Evolutionary conservation across 2,797 vertebrate species (phyloP).

Genomic region (Anguilla anguilla): DNA sequence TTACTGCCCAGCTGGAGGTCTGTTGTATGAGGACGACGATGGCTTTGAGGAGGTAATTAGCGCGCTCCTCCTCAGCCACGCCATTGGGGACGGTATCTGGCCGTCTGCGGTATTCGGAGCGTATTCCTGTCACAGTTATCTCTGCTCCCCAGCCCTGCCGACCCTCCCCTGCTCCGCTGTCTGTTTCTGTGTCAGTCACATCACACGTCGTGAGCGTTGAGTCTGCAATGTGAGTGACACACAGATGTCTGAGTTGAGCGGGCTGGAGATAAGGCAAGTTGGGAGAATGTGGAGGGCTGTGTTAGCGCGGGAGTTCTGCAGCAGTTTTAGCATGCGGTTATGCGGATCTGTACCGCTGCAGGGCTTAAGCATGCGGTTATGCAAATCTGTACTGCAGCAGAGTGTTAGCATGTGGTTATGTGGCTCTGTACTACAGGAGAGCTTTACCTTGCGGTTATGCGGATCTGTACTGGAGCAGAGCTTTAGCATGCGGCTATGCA

Average conservation of each 20-base stretch:
- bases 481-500: background rate
- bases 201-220: background rate
- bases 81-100: background rate
- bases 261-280: background rate
- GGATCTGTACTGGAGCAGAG: background rate
- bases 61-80: background rate
- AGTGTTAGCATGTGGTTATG: background rate
- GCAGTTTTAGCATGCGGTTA: background rate
- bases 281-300: background rate
- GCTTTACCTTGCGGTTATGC: background rate
- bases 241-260: background rate
- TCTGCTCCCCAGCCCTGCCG: background rate
- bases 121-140: background rate
- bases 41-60: conserved; percentile 24
- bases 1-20: conserved; percentile 1
- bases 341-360: background rate
- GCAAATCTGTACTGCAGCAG: background rate
- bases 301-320: background rate
- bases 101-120: background rate
- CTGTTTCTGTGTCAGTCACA: background rate
- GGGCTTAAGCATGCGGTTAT: background rate
- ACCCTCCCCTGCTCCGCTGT: background rate
- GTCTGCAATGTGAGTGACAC: background rate
- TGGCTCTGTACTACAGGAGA: background rate
- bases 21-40: conserved; percentile 14